Conservation (phyloP, 2,113 vertebrate species). For the Nibea coibor region DNA sequence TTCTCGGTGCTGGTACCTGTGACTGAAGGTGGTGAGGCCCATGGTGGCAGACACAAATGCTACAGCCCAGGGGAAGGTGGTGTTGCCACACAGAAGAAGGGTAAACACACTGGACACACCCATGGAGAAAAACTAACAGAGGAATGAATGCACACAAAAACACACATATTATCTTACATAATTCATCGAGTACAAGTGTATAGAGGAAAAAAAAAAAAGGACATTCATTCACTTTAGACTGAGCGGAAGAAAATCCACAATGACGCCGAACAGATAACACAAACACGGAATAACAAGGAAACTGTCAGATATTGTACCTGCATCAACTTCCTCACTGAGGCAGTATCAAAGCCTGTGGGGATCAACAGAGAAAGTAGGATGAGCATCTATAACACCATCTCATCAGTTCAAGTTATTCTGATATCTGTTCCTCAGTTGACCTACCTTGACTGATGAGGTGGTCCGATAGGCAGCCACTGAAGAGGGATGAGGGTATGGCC, state of each 20-base stretch:
- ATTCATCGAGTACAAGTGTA: neutral
- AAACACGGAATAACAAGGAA: neutral
- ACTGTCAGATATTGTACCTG: constrained; percentile 85
- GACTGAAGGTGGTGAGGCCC: constrained; percentile 94
- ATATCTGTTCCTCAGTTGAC: neutral
- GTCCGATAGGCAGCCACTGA: constrained; percentile 94
- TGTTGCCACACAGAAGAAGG: constrained; percentile 89
- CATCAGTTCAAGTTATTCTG: neutral
- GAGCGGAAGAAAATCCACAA: neutral
- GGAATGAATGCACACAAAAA: constrained; percentile 37
- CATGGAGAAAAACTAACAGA: constrained; percentile 90
- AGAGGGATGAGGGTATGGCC: constrained; percentile 90
- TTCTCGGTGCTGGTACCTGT: constrained; percentile 85
- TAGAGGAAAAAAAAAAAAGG: neutral
- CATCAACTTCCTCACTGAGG: constrained; percentile 94
- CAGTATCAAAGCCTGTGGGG: constrained; percentile 88
- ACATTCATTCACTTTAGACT: constrained; percentile 1
- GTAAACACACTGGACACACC: constrained; percentile 92
- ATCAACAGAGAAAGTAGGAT: constrained; percentile 25
- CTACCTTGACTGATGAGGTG: constrained; percentile 92
- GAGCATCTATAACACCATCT: neutral
- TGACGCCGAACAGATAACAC: neutral
- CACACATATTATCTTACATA: neutral
- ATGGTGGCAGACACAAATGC: constrained; percentile 91
- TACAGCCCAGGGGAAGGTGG: constrained; percentile 88